A percentile compares a stretch with the other conserved stretches of the same genome.
phyloP scores from a whole-genome alignment of 2,797 vertebrate species.

The Poeciliopsis turneri region DNA sequence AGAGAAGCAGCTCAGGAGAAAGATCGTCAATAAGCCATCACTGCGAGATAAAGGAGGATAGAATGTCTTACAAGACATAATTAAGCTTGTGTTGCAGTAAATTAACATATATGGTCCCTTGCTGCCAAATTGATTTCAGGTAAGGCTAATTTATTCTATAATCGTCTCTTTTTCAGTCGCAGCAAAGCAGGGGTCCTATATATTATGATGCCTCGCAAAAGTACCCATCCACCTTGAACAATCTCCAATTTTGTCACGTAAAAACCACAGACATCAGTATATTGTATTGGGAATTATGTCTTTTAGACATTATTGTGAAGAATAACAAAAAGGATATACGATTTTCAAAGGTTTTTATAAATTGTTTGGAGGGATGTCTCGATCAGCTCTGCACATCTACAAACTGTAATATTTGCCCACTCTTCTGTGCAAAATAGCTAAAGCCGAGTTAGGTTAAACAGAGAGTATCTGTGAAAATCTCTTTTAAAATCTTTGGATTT shows the following conservation, averaged over 20 bases:
- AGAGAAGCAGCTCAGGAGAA: constrained; percentile 70
- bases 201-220: constrained; percentile 5
- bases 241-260: background rate
- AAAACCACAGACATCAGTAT: background rate
- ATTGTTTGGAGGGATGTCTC: background rate
- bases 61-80: constrained; percentile 41
- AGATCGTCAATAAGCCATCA: constrained; percentile 46
- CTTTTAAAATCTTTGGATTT: background rate
- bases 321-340: background rate
- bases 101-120: constrained; percentile 46
- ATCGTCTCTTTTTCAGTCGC: constrained; percentile 38
- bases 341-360: background rate
- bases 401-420: background rate
- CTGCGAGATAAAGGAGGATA: constrained; percentile 27
- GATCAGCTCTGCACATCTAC: background rate
- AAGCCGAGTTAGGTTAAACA: background rate
- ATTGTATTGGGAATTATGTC: background rate
- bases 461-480: background rate
- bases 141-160: constrained; percentile 51
- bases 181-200: constrained; percentile 21
- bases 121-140: constrained; percentile 52
- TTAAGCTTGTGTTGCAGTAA: constrained; percentile 59
- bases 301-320: background rate
- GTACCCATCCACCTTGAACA: background rate
- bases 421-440: background rate